Evolutionary conservation across 2,888 invertebrate genomes (phyloP), one percentile per base, ranked within the genome.

Genomic region (Tanypteryx hageni): DNA sequence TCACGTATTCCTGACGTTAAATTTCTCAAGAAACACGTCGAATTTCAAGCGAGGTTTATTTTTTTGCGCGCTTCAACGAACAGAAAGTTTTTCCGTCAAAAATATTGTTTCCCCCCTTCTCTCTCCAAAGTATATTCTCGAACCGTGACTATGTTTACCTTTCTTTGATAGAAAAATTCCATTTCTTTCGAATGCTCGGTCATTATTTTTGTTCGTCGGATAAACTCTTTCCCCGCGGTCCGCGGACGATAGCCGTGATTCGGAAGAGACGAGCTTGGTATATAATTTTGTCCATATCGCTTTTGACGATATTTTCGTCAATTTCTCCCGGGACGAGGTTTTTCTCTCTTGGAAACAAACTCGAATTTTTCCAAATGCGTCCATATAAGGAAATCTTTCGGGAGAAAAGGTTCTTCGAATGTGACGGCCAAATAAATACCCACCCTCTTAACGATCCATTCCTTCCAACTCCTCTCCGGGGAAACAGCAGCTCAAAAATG

Each of bases 321-420:
- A 76, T 76, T 27, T 76, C 76, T 76, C 76, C 76, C 18, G 11
- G 18, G 76, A 22, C 22, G 76, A 76, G 27, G 27, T 27, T 76
- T 27, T 27, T 27, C 22, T 27, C 10, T 14, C 76, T 27, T 76
- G 11, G 76, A 27, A 22, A 76, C 76, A 44, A 44, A 44, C 44
- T 44, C 76, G 11, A 22, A 27, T 76, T 22, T 76, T 76, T 13
- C 76, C 11, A 27, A 76, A 22, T 27, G 76, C 22, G 22, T 27
- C 76, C 76, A 27, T 76, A 76, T 76, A 27, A 76, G 76, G 76
- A 22, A 76, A 76, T 76, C 76, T 27, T 10, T 27, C 11, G 27
- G 9, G 76, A 76, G 76, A 76, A 76, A 76, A 76, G 27, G 76
- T 76, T 76, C 76, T 27, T 76, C 76, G 76, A 76, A 76, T 27